Evolutionary conservation across 2,797 vertebrate genomes (phyloP).

Genomic region (Rhincodon typus): DNA sequence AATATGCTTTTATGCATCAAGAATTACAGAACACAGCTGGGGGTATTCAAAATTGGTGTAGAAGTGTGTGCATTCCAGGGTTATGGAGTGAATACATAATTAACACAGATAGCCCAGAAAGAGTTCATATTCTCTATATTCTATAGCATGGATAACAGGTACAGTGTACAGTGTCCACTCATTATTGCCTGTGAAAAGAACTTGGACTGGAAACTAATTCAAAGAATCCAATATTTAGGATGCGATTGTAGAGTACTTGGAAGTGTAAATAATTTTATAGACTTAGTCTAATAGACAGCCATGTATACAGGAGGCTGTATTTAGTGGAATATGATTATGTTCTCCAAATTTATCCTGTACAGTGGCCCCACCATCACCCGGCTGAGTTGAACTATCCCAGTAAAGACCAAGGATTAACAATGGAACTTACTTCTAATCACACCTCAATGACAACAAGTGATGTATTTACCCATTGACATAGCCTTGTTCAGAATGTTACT

Average conservation of each 20-base stretch:
- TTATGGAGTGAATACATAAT: background rate
- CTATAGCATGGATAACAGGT: background rate
- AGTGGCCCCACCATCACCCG: background rate
- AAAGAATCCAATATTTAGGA: no score
- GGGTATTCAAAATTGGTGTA: no score
- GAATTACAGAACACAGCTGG: background rate
- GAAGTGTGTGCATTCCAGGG: no score
- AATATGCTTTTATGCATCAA: background rate
- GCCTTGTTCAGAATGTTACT: background rate
- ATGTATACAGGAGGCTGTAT: background rate
- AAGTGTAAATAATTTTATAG: no score
- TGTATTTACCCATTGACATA: background rate
- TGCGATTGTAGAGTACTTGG: no score
- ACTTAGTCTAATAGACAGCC: background rate
- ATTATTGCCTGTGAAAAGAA: background rate
- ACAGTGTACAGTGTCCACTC: background rate
- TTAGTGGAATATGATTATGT: background rate
- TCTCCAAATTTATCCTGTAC: background rate
- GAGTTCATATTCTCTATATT: background rate
- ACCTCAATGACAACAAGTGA: background rate
- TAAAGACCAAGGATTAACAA: background rate
- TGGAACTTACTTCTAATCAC: background rate
- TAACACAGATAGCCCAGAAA: background rate
- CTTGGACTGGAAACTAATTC: background rate
- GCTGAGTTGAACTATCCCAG: background rate